Percentiles rank a stretch among this genome's conserved stretches.
Evolutionary conservation across 2,797 vertebrate genomes (phyloP).

Genomic region (Brachymystax lenok): DNA sequence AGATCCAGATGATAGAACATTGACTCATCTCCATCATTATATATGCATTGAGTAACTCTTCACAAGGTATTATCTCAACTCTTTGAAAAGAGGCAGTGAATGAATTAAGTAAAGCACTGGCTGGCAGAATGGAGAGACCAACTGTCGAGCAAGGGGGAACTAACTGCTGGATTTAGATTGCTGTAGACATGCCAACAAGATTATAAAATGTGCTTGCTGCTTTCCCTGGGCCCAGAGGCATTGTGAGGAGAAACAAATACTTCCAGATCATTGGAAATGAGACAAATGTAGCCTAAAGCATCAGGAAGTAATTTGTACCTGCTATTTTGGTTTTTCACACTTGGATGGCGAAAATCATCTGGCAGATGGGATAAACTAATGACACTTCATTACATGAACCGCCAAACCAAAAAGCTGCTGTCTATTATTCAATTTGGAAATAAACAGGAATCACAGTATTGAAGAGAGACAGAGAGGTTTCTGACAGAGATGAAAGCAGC

Average conservation of each 20-base stretch:
- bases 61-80: too few relatives aligned
- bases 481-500: background rate
- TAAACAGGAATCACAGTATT: background rate
- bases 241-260: conserved; percentile 12
- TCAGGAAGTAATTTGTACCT: conserved; percentile 49
- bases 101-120: background rate
- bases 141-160: background rate
- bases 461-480: background rate
- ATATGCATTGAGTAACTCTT: too few relatives aligned
- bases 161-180: conserved; percentile 28
- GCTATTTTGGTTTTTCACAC: conserved; percentile 55
- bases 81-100: too few relatives aligned
- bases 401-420: conserved; percentile 31
- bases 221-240: conserved; percentile 36
- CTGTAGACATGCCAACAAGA: conserved; percentile 39
- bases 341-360: conserved; percentile 39
- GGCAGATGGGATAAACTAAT: conserved; percentile 34
- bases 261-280: conserved; percentile 50
- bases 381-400: conserved; percentile 45
- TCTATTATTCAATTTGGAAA: conserved; percentile 1
- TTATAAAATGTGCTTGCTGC: conserved; percentile 32
- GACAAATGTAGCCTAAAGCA: conserved; percentile 45
- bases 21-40: too few relatives aligned
- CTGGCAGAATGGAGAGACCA: background rate
- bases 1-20: too few relatives aligned